These are phyloP conservation scores for Amblyjoppa proteus DNA, from an alignment of 2,888 invertebrate genomes.

Conservation along the genomic window DNA sequence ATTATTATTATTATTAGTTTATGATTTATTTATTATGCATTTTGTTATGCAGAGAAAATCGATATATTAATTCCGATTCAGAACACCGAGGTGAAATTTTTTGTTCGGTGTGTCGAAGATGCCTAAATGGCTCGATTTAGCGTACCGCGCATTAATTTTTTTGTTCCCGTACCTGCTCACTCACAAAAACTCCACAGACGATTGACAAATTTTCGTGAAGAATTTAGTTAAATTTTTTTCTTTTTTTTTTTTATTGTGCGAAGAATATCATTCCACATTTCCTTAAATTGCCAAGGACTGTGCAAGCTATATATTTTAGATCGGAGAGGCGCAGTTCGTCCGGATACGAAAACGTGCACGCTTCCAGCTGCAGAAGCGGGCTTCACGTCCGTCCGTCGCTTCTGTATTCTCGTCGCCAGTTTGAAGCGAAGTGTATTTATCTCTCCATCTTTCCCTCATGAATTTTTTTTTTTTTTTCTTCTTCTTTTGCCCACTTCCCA, in stretches of 20 bases:
- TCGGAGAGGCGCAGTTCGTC: not conserved
- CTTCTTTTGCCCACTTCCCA: conserved; percentile 38
- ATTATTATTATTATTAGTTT: too few species aligned
- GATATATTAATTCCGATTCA: too few species aligned
- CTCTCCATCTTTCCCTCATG: conserved; percentile 26
- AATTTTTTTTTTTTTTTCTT: conserved; percentile 8
- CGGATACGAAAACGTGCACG: conserved; percentile 13
- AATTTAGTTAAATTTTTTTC: not conserved
- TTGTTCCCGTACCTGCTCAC: not conserved
- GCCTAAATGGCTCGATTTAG: too few species aligned
- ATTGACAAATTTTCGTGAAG: not conserved
- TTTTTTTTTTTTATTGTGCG: too few species aligned
- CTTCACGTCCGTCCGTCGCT: conserved; percentile 30
- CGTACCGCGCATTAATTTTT: too few species aligned
- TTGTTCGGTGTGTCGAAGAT: too few species aligned
- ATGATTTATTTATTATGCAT: too few species aligned
- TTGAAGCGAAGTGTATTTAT: conserved; percentile 22
- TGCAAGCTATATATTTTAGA: not conserved
- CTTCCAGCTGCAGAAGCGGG: not conserved
- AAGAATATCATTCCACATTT: not conserved
- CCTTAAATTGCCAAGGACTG: conserved; percentile 12
- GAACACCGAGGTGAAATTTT: too few species aligned
- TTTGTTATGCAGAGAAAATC: too few species aligned
- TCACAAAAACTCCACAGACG: not conserved
- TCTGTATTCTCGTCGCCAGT: conserved; percentile 48